Evolutionary conservation across 1,140 invertebrate genomes (phyloP).

Genomic region (Drosophila melanogaster): DNA sequence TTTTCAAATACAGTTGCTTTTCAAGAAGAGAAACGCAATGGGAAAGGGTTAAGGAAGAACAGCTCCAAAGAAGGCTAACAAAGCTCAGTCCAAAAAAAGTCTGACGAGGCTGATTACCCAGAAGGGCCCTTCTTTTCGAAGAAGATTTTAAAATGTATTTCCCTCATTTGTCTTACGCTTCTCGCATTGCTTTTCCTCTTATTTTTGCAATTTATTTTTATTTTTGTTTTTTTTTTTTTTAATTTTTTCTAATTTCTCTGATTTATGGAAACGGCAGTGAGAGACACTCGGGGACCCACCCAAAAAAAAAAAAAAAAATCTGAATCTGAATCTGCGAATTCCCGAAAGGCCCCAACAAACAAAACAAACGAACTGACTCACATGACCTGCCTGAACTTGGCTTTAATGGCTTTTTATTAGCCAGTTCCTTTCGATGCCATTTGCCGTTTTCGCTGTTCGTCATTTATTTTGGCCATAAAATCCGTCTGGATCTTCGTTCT

Average conservation of each 20-base stretch:
- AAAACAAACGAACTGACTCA: conserved; percentile 56
- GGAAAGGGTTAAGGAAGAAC: background rate
- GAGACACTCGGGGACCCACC: conserved; percentile 3
- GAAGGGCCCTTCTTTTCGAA: background rate
- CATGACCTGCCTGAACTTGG: conserved; percentile 79
- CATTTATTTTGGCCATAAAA: conserved; percentile 48
- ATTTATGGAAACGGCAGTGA: conserved; percentile 54
- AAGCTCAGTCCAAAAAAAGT: conserved; percentile 1
- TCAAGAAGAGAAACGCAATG: conserved; percentile 29
- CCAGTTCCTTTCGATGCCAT: conserved; percentile 20
- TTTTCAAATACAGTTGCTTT: conserved; percentile 81
- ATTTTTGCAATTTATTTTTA: conserved; percentile 12
- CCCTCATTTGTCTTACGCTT: conserved; percentile 7
- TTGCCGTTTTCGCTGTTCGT: conserved; percentile 29
- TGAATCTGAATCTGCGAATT: conserved; percentile 21
- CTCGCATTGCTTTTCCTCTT: conserved; percentile 8
- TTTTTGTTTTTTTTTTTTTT: background rate
- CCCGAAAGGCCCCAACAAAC: conserved; percentile 10
- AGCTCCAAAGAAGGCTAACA: conserved; percentile 10
- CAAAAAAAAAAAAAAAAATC: background rate
- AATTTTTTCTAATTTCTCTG: conserved; percentile 69
- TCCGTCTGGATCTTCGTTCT: conserved; percentile 34
- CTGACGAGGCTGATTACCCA: background rate
- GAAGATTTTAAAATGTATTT: conserved; percentile 8
- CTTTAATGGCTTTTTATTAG: conserved; percentile 78